Conservation (phyloP, 2,797 vertebrate species). For the Malurus leucopterus region DNA sequence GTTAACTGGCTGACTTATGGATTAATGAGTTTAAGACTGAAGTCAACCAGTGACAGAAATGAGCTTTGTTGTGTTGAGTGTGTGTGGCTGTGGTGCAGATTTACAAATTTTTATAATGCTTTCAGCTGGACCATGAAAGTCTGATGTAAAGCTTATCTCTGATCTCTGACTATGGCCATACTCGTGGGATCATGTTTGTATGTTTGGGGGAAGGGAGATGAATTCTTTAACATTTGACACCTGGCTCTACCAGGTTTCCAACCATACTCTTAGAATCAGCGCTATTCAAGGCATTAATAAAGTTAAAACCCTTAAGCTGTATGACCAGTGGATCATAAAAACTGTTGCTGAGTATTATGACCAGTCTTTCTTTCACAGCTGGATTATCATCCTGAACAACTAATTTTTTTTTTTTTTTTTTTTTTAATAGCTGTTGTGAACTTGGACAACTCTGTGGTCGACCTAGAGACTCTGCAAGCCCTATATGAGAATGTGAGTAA, state of each 20-base stretch:
- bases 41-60: constrained; percentile 21
- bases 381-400: constrained; percentile 45
- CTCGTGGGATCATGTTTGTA: constrained; percentile 19
- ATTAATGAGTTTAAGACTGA: constrained; percentile 54
- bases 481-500: constrained; percentile 96
- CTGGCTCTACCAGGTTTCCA: constrained; percentile 17
- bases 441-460: constrained; percentile 94
- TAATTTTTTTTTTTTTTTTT: constrained; percentile 36
- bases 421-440: constrained; percentile 85
- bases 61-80: constrained; percentile 31
- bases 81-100: constrained; percentile 37
- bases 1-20: constrained; percentile 47
- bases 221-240: constrained; percentile 49
- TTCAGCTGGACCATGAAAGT: constrained; percentile 41
- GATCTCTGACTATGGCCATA: constrained; percentile 35
- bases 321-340: constrained; percentile 18
- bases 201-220: constrained; percentile 3
- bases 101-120: constrained; percentile 57
- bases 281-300: constrained; percentile 7
- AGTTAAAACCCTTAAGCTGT: constrained; percentile 17
- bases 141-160: constrained; percentile 46
- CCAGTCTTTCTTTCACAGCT: constrained; percentile 25
- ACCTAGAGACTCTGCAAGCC: constrained; percentile 95
- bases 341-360: neutral
- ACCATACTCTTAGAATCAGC: neutral